Base-by-base conservation (phyloP, 35 echinoderm and acorn worm genomes). In the Hemicentrotus pulcherrimus region DNA sequence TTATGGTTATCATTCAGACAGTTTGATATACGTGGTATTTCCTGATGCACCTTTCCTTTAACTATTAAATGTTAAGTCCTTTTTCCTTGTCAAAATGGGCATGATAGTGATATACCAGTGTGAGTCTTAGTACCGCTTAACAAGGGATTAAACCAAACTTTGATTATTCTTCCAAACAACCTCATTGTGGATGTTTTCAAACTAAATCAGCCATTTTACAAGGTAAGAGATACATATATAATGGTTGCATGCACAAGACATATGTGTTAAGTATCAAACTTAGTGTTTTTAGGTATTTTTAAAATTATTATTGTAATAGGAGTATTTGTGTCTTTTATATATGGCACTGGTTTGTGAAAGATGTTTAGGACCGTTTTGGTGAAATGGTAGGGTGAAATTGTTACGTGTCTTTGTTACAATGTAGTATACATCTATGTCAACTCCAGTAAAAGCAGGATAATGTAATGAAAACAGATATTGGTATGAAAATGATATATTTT, bases 101-200 rank as follows among this genome's bases (percentile, higher is more conserved):
- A 78, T 78, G 18, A n/a, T 78, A 78, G 19, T 78, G 65, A n/a
- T n/a, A 78, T 28, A 71, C 61, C 6, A 24, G 61, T 71, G 0
- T 22, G 50, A 55, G 50, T 55, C 50, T 55, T 28, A 78, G 22
- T n/a, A 28, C 19, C 28, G 24, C 65, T 78, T 78, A 78, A 78
- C 22, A 78, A 78, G 5, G 2, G 4, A 78, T 78, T 78, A 78
- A 78, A 78, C 65, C 2, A 78, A 78, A 78, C 19, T 78, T 78
- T 78, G 65, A 78, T 78, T 78, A 78, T 24, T 78, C 24, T 78
- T 78, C 24, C 65, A 78, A 78, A 78, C 65, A 22, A 78, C 65
- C 65, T 78, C 65, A 78, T 78, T 78, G 28, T 78, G 65, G 65
- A 78, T 78, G 65, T 78, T n/a, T 78, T 78, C 65, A 78, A 78